Base-by-base conservation (phyloP, 2,797 vertebrate genomes). In the Brachyalestes nurse region DNA sequence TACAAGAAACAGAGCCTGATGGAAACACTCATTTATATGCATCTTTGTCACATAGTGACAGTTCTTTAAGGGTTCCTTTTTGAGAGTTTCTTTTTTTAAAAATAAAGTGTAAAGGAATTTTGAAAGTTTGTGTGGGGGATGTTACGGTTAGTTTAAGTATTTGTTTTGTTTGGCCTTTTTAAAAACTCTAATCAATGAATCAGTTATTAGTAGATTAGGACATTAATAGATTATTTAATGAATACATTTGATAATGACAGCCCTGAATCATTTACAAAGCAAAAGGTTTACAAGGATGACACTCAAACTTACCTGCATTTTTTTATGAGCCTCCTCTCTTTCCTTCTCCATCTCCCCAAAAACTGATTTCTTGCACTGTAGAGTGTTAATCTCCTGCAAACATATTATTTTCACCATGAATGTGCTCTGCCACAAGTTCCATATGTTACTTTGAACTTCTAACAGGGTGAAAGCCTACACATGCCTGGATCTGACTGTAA, bases 341-440 rank as follows among this genome's bases (percentile, higher is more conserved):
- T 97, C 96, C 0, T 92, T 90, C 72, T 95, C 87, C 0, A 94
- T 88, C 75, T 97, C 95, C 2, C 91, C 90, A 6, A 93, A 90
- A 78, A 85, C 93, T 19, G 65, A 92, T 89, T 85, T 96, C 86
- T 97, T 97, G 88, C 90, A 95, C 84, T 96, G 96, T 13, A 99
- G 89, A 70, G 89, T 89, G 88, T 96, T 95, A 78, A 99, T 97
- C 91, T 99, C 97, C 97, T 99, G 83, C n/a, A 89, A 90, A 75
- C 51, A 87, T 6, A 77, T 51, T 21, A 23, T 42, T 12, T 19
- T 17, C 53, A 49, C 13, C 17, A 71, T 13, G 9, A 5, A 16
- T 51, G 6, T 53, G 69, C 21, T 73, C 21, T 34, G 42, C 21
- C 57, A 12, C 4, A 6, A 58, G 17, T 67, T 28, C 6, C 9